phyloP scores from a whole-genome alignment of 1,140 invertebrate genomes.

The Drosophila lacteicornis region DNA sequence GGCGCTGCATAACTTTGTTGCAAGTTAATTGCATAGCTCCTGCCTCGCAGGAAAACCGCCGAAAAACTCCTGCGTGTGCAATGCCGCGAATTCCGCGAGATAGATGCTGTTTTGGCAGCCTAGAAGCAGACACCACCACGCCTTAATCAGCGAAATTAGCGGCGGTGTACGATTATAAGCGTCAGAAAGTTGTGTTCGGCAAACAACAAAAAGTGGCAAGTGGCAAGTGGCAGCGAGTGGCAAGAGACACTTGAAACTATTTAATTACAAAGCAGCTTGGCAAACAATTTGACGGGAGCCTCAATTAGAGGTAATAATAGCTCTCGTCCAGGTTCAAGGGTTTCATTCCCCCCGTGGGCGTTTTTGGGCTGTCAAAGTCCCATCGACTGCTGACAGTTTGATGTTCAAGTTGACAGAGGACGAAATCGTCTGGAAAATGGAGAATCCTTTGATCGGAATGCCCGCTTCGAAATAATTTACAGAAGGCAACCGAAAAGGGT shows the following conservation, averaged over 20 bases:
- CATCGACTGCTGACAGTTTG: conserved; percentile 36
- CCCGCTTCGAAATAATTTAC: conserved; percentile 10
- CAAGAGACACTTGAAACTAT: conserved; percentile 73
- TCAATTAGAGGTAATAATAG: conserved; percentile 70
- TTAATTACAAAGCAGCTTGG: conserved; percentile 75
- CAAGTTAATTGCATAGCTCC: conserved; percentile 67
- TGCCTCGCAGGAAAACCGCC: conserved; percentile 27
- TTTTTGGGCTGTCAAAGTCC: neutral
- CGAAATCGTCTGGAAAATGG: conserved; percentile 15
- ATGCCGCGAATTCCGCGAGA: conserved; percentile 11
- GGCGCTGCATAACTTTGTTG: conserved; percentile 55
- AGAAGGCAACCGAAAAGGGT: neutral
- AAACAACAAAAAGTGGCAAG: conserved; percentile 73
- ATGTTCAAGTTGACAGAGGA: conserved; percentile 31
- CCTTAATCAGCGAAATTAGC: conserved; percentile 34
- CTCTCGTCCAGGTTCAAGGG: conserved; percentile 15
- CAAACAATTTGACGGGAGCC: conserved; percentile 75
- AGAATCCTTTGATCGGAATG: conserved; percentile 28
- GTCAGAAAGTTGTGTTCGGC: conserved; percentile 64
- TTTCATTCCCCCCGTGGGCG: conserved; percentile 3
- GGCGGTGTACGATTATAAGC: conserved; percentile 70
- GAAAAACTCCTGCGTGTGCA: conserved; percentile 18
- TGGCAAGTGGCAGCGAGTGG: conserved; percentile 68
- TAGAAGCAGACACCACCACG: conserved; percentile 7
- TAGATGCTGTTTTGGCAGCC: conserved; percentile 20